phyloP scores from a whole-genome alignment of 2,113 vertebrate species.

The Tragelaphus scriptus region DNA sequence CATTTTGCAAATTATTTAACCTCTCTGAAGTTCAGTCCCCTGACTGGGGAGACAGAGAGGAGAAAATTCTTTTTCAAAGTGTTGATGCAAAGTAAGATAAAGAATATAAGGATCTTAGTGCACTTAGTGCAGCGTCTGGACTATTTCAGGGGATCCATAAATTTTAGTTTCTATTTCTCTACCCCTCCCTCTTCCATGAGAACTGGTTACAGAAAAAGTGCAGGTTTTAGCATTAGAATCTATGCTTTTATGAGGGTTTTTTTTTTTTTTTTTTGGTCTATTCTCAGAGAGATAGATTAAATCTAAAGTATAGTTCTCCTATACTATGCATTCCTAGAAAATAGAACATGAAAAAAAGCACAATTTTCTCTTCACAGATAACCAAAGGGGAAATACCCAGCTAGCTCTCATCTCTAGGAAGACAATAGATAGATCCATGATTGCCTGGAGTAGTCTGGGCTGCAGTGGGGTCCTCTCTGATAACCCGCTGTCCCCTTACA shows the following conservation, averaged over 20 bases:
- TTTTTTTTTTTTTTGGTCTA: background rate
- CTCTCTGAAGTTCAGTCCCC: background rate
- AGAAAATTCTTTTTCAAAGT: background rate
- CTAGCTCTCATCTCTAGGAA: background rate
- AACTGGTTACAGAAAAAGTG: background rate
- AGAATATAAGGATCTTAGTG: background rate
- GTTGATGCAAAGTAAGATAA: background rate
- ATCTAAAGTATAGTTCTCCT: background rate
- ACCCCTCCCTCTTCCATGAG: background rate
- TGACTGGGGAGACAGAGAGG: background rate
- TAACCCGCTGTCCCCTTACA: fast-evolving
- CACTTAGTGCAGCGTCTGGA: background rate
- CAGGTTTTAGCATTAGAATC: background rate
- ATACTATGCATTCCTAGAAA: background rate
- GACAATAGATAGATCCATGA: background rate
- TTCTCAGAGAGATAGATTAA: background rate
- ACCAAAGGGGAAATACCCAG: background rate
- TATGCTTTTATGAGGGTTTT: background rate
- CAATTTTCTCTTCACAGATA: background rate
- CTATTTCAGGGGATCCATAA: background rate
- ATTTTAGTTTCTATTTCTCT: background rate
- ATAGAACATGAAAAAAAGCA: background rate
- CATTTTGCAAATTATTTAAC: background rate
- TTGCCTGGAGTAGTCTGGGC: fast-evolving
- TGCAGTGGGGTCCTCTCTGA: background rate